Percentiles rank a stretch among this genome's conserved stretches.
phyloP scores from a whole-genome alignment of 1,140 invertebrate species.

The Megalopta genalis region DNA sequence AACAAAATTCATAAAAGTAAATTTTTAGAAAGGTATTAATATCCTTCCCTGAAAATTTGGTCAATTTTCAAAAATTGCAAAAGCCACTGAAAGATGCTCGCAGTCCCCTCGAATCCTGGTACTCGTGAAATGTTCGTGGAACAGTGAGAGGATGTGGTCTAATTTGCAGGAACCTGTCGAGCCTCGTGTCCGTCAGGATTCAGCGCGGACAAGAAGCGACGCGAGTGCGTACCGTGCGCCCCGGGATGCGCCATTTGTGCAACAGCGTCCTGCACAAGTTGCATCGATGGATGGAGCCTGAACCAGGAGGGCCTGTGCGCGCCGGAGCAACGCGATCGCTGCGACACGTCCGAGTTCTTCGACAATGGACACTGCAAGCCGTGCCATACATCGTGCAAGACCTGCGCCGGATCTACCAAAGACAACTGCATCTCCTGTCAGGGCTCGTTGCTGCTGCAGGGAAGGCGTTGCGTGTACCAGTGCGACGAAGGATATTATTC shows the following conservation, averaged over 20 bases:
- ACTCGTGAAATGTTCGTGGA: no score
- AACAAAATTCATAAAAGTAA: no score
- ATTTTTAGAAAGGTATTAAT: no score
- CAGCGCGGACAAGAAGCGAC: constrained; percentile 87
- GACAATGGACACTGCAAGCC: constrained; percentile 84
- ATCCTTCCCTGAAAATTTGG: no score
- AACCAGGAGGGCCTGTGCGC: constrained; percentile 87
- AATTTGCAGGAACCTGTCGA: constrained; percentile 74
- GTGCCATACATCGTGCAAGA: constrained; percentile 86
- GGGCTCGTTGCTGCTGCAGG: constrained; percentile 84
- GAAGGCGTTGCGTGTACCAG: constrained; percentile 84
- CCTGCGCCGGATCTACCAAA: constrained; percentile 85
- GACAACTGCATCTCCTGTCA: constrained; percentile 86
- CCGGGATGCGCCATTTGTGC: constrained; percentile 87
- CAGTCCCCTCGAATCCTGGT: no score
- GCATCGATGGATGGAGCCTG: constrained; percentile 85
- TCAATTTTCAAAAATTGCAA: no score
- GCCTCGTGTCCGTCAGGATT: constrained; percentile 85
- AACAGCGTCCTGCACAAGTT: constrained; percentile 84
- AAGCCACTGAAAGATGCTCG: no score
- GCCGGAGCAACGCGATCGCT: constrained; percentile 84
- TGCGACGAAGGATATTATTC: constrained; percentile 87
- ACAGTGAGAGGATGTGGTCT: not conserved
- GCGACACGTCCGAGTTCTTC: constrained; percentile 85
- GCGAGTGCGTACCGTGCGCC: constrained; percentile 87